Base-by-base conservation (phyloP, 2,888 invertebrate genomes). In the Arrhopalites spinosus region DNA sequence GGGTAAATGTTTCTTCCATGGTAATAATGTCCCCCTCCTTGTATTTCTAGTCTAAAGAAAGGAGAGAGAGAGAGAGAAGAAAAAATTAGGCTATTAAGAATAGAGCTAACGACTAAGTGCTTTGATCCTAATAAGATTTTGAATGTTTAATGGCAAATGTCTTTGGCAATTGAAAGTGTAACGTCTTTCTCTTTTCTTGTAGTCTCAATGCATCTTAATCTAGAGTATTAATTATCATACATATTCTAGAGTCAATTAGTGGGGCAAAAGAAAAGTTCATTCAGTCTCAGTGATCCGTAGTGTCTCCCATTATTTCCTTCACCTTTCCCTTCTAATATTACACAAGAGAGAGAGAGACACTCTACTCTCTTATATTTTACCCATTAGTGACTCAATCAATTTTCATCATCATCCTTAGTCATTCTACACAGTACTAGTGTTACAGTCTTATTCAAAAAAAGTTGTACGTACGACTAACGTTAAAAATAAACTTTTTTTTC, bases 221-320 rank as follows among this genome's bases (percentile, higher is more conserved):
- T 36, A 3, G 47, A 3, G 47, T 63, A 70, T 76, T 80, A 80
- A 80, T 78, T 80, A 80, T 78, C 77, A 76, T 80, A 77, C 78
- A 80, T 78, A 79, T 77, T 59, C 5, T 15, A 25, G 76, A 77
- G 78, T 77, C 75, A 78, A 78, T 80, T 77, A 77, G 73, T 73
- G 43, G 61, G 47, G 67, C 75, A 59, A 53, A 68, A 47, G 75
- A 71, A 69, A 79, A 75, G 73, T 64, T 74, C 70, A 77, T 76
- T 77, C 78, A 72, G 67, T 78, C 59, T 73, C 78, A 78, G 73
- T 80, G 80, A 80, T 80, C 80, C 78, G 78, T 77, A 78, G 74
- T 78, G 59, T 78, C 77, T 77, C 75, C 76, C 72, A 63, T 68
- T 75, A 78, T 78, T 78, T 80, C 80, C 78, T 78, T 80, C 80